Conservation (phyloP, 64 coral and sea anemone genomes). For the Stichodactyla helianthus region DNA sequence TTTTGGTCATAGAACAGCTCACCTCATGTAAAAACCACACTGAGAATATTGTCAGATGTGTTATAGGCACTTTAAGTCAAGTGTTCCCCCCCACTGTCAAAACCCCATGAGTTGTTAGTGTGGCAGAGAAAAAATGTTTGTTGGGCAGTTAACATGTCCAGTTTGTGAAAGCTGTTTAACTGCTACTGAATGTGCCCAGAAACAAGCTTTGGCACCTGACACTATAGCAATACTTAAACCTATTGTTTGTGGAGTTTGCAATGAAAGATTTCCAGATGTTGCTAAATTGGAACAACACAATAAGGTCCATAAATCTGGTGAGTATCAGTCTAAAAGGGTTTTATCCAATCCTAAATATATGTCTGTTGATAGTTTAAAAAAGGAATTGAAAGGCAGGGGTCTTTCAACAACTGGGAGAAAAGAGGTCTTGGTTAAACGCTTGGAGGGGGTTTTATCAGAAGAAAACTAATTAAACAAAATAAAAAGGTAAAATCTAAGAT, state of each 20-base stretch:
- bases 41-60: no score
- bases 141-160: background rate
- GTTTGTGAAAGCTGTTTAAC: slow-evolving; percentile 17
- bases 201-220: background rate
- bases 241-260: slow-evolving; percentile 21
- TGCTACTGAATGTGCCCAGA: slow-evolving; percentile 18
- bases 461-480: slow-evolving; percentile 9
- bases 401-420: slow-evolving; percentile 35
- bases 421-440: slow-evolving; percentile 39
- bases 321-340: no score
- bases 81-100: background rate
- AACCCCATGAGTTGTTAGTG: background rate
- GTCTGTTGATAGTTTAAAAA: slow-evolving; percentile 30
- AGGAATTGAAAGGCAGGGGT: slow-evolving; percentile 24
- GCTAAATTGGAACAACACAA: background rate
- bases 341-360: slow-evolving; percentile 25
- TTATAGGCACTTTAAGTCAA: slow-evolving; percentile 10
- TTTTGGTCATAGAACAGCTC: no score
- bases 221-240: slow-evolving; percentile 26
- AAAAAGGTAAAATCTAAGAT: background rate
- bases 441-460: slow-evolving; percentile 40
- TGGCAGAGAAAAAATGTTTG: slow-evolving; percentile 12
- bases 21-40: no score
- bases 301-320: no score
- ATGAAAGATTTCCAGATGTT: slow-evolving; percentile 32